Evolutionary conservation across 2,888 invertebrate genomes (phyloP).

Genomic region (Amphiduros pacificus): DNA sequence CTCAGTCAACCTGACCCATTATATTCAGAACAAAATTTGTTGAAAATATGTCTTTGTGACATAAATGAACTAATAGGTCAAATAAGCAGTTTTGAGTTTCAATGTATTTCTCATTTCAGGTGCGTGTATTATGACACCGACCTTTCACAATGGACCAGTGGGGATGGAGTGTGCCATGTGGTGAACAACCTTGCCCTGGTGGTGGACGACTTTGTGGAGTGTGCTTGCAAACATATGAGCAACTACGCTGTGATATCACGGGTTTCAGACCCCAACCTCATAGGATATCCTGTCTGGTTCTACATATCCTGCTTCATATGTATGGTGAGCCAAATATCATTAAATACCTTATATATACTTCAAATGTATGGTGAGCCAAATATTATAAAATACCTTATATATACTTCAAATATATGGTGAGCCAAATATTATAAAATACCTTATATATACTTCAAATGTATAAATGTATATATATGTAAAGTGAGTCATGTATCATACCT

Average conservation of each 20-base stretch:
- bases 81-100: too few species aligned
- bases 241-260: constrained; percentile 50
- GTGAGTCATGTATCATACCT: too few species aligned
- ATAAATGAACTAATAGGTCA: too few species aligned
- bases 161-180: constrained; percentile 42
- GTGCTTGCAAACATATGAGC: constrained; percentile 53
- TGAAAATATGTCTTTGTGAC: too few species aligned
- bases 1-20: too few species aligned
- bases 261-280: constrained; percentile 36
- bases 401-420: constrained; percentile 54
- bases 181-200: constrained; percentile 46
- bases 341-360: too few species aligned
- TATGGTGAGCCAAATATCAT: constrained; percentile 46
- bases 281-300: constrained; percentile 54
- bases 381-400: too few species aligned
- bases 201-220: constrained; percentile 49
- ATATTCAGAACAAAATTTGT: too few species aligned
- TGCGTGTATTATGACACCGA: constrained; percentile 52
- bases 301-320: constrained; percentile 50
- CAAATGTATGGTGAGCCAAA: constrained; percentile 49
- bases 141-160: constrained; percentile 39
- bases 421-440: too few species aligned
- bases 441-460: constrained; percentile 53
- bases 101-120: too few species aligned
- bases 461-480: too few species aligned